phyloP scores from a whole-genome alignment of 2,797 vertebrate species.

The Iguana delicatissima region DNA sequence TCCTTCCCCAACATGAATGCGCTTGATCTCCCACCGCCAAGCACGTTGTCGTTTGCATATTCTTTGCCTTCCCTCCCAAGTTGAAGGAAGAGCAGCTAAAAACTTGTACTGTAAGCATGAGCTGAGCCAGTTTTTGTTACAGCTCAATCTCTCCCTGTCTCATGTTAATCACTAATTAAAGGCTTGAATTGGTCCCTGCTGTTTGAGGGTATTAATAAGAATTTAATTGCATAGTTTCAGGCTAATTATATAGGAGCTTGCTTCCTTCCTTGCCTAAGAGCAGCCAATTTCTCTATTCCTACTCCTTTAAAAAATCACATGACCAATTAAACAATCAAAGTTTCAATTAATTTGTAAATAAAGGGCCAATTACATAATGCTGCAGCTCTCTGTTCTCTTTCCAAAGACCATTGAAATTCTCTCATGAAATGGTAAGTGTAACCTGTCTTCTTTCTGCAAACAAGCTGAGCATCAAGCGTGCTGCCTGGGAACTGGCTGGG shows the following conservation, averaged over 20 bases:
- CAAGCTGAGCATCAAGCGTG: not conserved
- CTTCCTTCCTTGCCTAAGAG: slow-evolving; percentile 66
- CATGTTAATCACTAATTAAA: slow-evolving; percentile 78
- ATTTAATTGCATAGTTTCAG: slow-evolving; percentile 78
- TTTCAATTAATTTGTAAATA: slow-evolving; percentile 74
- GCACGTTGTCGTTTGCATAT: slow-evolving; percentile 21
- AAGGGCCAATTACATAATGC: slow-evolving; percentile 57
- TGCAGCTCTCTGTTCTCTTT: slow-evolving; percentile 50
- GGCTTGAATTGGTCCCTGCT: slow-evolving; percentile 77
- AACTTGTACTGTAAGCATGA: slow-evolving; percentile 50
- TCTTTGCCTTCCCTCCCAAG: slow-evolving; percentile 19
- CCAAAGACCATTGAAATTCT: slow-evolving; percentile 34
- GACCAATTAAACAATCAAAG: slow-evolving; percentile 76
- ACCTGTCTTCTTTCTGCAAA: not conserved
- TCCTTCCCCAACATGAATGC: slow-evolving; percentile 4
- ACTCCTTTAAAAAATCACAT: slow-evolving; percentile 68
- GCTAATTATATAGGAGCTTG: slow-evolving; percentile 70
- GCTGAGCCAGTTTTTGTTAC: slow-evolving; percentile 30
- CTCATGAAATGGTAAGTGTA: not conserved
- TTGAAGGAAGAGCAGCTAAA: slow-evolving; percentile 46
- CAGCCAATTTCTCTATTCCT: slow-evolving; percentile 44
- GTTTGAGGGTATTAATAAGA: slow-evolving; percentile 78
- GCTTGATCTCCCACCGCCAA: not conserved
- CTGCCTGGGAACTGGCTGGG: slow-evolving; percentile 58
- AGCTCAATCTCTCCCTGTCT: slow-evolving; percentile 69